phyloP scores from a whole-genome alignment of 2,113 vertebrate genomes.

The Actinemys pallida region DNA sequence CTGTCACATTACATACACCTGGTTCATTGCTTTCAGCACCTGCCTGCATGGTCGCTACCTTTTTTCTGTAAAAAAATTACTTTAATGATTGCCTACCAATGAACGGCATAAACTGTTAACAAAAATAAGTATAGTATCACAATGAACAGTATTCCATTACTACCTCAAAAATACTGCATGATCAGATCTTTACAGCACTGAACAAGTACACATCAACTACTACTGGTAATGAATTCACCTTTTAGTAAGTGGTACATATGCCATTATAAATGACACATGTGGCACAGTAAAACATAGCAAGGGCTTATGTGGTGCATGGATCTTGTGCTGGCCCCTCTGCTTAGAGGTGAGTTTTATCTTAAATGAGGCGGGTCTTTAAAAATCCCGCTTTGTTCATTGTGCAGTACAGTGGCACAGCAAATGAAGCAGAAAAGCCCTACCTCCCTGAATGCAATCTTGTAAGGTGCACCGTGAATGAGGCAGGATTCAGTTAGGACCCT shows the following conservation, averaged over 20 bases:
- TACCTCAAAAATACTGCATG: neutral
- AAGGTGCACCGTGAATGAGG: neutral
- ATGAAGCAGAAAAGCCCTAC: neutral
- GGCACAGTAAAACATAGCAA: neutral
- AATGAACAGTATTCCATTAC: neutral
- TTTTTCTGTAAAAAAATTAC: neutral
- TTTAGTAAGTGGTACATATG: neutral
- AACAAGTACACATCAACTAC: neutral
- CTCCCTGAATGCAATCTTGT: fast-evolving
- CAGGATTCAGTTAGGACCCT: neutral
- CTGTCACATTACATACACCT: neutral
- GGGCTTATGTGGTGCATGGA: neutral
- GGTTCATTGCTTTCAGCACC: neutral
- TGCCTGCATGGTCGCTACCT: neutral
- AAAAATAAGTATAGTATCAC: neutral
- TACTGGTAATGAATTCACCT: neutral
- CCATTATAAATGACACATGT: neutral
- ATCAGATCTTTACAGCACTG: neutral
- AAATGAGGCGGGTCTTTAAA: neutral
- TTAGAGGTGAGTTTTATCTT: neutral
- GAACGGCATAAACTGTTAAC: neutral
- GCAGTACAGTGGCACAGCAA: neutral
- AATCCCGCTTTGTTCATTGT: neutral
- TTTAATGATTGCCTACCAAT: neutral
- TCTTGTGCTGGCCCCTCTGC: neutral